Percentiles rank a stretch among this genome's conserved stretches.
Conservation (phyloP, 2,797 vertebrate species). For the Sebastes steindachneri region DNA sequence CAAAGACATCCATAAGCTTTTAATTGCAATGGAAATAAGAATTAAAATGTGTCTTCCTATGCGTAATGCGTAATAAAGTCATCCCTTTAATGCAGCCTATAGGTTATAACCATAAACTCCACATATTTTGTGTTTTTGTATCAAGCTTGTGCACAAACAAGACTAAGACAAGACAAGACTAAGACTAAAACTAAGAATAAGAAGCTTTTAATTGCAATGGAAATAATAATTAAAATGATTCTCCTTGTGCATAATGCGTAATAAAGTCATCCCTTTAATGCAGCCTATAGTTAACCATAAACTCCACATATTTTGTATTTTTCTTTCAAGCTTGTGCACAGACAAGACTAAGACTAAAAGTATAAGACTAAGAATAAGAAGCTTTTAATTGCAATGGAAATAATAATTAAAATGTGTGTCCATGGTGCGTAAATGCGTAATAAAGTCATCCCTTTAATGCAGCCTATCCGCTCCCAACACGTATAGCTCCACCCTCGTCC, state of each 20-base stretch:
- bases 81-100: no score
- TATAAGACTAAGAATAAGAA: not conserved
- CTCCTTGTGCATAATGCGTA: not conserved
- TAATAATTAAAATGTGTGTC: not conserved
- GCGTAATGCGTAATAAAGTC: no score
- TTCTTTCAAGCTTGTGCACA: not conserved
- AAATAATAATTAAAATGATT: no score
- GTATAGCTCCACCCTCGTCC: constrained; percentile 3
- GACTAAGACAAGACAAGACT: not conserved
- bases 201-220: no score
- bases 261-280: no score
- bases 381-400: not conserved
- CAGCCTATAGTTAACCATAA: no score
- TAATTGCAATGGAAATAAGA: no score
- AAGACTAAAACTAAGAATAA: no score
- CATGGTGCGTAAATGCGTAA: not conserved
- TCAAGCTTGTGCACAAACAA: not conserved
- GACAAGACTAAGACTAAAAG: no score
- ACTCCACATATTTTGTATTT: not conserved
- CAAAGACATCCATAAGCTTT: no score
- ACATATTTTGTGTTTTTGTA: not conserved
- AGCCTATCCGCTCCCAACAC: not conserved
- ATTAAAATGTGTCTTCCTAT: no score
- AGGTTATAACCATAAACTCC: no score
- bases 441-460: not conserved